Evolutionary conservation across 1,140 invertebrate genomes (phyloP).

Genomic region (Pseudobourletiella spinata): DNA sequence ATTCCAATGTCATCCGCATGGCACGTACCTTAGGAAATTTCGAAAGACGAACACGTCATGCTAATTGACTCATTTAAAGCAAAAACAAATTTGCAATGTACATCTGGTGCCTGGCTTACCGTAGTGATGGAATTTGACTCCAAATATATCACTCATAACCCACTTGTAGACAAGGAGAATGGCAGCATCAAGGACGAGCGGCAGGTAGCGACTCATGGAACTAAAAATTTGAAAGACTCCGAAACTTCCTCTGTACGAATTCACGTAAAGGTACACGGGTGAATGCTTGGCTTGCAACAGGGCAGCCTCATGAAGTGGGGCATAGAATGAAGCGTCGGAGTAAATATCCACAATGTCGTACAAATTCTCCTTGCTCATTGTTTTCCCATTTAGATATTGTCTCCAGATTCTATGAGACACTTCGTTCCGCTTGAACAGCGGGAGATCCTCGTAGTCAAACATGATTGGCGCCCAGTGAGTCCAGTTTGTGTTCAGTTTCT

Average conservation of each 20-base stretch:
- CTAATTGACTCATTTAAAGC: not conserved
- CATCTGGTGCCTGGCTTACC: not conserved
- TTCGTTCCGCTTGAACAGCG: not conserved
- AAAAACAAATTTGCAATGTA: not conserved
- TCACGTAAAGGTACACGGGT: slow-evolving; percentile 19
- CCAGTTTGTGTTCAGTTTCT: slow-evolving; percentile 14
- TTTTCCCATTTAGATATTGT: slow-evolving; percentile 7
- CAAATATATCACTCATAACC: slow-evolving; percentile 5
- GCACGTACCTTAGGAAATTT: slow-evolving; percentile 6
- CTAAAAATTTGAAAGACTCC: slow-evolving; percentile 22
- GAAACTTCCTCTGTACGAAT: slow-evolving; percentile 22
- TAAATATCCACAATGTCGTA: slow-evolving; percentile 21
- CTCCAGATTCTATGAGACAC: slow-evolving; percentile 15
- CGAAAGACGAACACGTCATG: not conserved
- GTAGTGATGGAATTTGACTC: slow-evolving; percentile 10
- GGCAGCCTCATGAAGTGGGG: not conserved
- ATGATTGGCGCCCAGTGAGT: slow-evolving; percentile 14
- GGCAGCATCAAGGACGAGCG: slow-evolving; percentile 10
- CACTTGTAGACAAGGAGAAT: slow-evolving; percentile 3
- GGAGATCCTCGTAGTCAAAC: slow-evolving; percentile 11
- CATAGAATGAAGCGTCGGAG: slow-evolving; percentile 22
- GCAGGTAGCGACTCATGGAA: slow-evolving; percentile 11
- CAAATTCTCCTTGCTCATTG: slow-evolving; percentile 2
- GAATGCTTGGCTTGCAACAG: slow-evolving; percentile 4
- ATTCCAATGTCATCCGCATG: slow-evolving; percentile 20